Percentiles rank a stretch among this genome's conserved stretches.
phyloP scores from a whole-genome alignment of 2,888 invertebrate species.

The Criorhina ranunculi region DNA sequence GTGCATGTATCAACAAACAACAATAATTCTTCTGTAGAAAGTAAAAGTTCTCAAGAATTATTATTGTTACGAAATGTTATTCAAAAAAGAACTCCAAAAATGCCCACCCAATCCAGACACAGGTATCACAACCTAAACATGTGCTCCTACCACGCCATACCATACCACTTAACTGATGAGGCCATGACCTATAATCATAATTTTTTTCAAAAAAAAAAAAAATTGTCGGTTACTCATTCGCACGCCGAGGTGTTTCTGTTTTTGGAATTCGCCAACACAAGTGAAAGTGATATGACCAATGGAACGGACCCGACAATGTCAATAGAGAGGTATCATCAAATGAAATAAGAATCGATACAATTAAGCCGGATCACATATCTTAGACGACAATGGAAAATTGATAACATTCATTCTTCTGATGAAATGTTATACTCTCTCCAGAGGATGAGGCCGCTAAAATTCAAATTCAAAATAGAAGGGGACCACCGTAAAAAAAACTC shows the following conservation, averaged over 20 bases:
- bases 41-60: conserved; percentile 71
- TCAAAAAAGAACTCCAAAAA: conserved; percentile 62
- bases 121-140: conserved; percentile 20
- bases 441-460: background rate
- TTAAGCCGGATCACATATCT: conserved; percentile 55
- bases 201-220: conserved; percentile 43
- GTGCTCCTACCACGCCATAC: conserved; percentile 36
- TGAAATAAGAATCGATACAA: conserved; percentile 51
- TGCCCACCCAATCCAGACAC: conserved; percentile 45
- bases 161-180: conserved; percentile 48
- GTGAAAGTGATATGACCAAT: conserved; percentile 73
- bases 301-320: conserved; percentile 37
- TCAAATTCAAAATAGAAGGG: conserved; percentile 15
- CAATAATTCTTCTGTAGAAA: conserved; percentile 49
- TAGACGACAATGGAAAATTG: conserved; percentile 31
- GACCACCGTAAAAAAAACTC: background rate
- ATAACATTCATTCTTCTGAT: conserved; percentile 37
- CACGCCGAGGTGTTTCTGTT: conserved; percentile 33
- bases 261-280: conserved; percentile 72
- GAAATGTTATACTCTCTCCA: conserved; percentile 41
- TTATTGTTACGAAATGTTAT: conserved; percentile 68
- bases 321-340: conserved; percentile 30
- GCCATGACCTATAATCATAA: conserved; percentile 75
- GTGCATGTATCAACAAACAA: conserved; percentile 10
- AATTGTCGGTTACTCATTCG: conserved; percentile 49